Evolutionary conservation across 2,113 vertebrate species (phyloP), one percentile per base, ranked within the genome.

Genomic region (Pontoporia blainvillei): DNA sequence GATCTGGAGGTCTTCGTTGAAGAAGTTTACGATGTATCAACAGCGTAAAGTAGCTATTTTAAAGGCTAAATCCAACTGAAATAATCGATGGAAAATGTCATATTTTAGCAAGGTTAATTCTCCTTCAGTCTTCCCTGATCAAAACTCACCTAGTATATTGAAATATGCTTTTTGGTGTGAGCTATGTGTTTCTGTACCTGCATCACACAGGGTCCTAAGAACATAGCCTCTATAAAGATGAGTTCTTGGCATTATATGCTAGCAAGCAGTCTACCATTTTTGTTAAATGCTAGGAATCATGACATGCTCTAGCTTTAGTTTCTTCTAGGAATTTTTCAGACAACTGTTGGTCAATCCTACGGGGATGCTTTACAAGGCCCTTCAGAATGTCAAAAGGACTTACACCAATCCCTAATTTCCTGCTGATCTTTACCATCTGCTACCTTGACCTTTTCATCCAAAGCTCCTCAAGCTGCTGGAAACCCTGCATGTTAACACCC

Each of bases 401-500:
- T 93, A 90, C 4, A 52, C 95, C 94, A 93, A 96, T 96, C 90
- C 95, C 92, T 93, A 85, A 97, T 95, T 97, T 97, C 97, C 97
- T 97, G 96, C 91, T 97, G 86, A 84, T 97, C 96, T 97, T 97
- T 96, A 86, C 97, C 96, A 93, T 96, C 97, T 98, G 97, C 82
- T 96, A 76, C 94, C 95, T 96, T 97, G 96, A 97, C 97, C 97
- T 97, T 97, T 98, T 71, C 86, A 96, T 95, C 93, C 95, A 96
- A 96, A 87, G 59, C 71, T 95, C 34, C 92, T 87, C 31, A 69
- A 84, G 62, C 95, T 91, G 94, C 86, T 41, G 52, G 90, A 85
- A 97, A 67, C 91, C 69, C 72, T 79, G 86, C 25, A 27, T 78
- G 82, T 71, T 84, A 83, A 93, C 49, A 64, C 57, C 10, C 89